Conservation (phyloP, 2,113 vertebrate species). For the Melanocharis versteri region DNA sequence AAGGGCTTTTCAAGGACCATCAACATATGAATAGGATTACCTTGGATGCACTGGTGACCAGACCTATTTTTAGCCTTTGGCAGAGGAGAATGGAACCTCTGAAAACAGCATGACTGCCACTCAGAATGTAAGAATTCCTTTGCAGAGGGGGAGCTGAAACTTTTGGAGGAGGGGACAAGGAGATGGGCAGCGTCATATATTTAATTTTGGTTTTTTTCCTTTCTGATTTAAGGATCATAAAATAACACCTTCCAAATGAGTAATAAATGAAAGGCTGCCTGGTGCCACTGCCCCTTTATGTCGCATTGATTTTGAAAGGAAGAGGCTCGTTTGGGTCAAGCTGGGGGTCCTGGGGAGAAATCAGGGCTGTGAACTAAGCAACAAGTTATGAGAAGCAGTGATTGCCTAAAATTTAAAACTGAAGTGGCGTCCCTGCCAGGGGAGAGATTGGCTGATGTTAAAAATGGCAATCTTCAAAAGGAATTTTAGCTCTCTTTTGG, state of each 20-base stretch:
- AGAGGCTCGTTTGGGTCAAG: neutral
- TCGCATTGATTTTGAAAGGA: neutral
- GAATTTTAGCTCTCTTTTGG: neutral
- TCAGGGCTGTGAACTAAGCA: neutral
- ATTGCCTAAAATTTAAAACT: neutral
- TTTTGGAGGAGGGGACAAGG: neutral
- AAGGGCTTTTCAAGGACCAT: conserved; percentile 42
- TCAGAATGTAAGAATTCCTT: neutral
- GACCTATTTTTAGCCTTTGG: conserved; percentile 42
- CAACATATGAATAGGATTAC: conserved; percentile 40
- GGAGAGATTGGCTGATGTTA: neutral
- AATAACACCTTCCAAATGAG: neutral
- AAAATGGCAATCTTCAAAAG: neutral
- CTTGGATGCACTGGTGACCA: conserved; percentile 42
- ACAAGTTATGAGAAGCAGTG: neutral
- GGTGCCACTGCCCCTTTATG: neutral
- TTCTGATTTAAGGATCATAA: neutral
- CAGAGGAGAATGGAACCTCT: neutral
- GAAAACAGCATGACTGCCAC: neutral
- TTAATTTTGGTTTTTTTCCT: neutral
- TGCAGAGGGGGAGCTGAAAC: neutral
- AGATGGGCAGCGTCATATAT: neutral
- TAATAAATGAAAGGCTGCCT: neutral
- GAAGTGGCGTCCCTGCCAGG: neutral
- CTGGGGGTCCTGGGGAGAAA: neutral